These are phyloP conservation scores for Pachliopta kotzebuea DNA, from an alignment of 2,888 invertebrate species.

Conservation along the genomic window DNA sequence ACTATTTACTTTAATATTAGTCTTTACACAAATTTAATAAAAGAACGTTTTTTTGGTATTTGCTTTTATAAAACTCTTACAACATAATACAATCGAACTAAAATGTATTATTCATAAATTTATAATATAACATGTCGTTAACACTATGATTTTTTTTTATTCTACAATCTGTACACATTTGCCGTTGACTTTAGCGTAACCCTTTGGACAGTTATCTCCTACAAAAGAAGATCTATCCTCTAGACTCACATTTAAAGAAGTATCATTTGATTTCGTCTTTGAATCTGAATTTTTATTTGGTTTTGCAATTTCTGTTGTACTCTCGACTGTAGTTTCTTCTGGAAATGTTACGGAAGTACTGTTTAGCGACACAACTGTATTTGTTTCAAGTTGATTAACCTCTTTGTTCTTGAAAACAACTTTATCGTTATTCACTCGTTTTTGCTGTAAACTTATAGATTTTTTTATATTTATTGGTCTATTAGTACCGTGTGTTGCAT, in stretches of 20 bases:
- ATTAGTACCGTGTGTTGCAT: constrained; percentile 9
- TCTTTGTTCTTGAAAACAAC: constrained; percentile 5
- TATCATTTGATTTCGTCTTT: constrained; percentile 28
- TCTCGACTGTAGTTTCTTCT: neutral
- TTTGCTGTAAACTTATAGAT: constrained; percentile 6
- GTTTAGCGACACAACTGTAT: constrained; percentile 2
- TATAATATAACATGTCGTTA: neutral
- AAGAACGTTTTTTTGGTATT: neutral
- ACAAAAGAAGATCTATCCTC: constrained; percentile 51
- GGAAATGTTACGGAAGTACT: neutral
- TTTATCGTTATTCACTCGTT: neutral
- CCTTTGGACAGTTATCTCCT: constrained; percentile 54
- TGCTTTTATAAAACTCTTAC: neutral
- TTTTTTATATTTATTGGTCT: constrained; percentile 6
- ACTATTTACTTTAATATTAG: no score
- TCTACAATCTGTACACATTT: constrained; percentile 41
- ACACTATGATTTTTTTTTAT: neutral
- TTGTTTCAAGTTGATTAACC: constrained; percentile 2
- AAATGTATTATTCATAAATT: neutral
- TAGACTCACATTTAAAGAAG: constrained; percentile 39
- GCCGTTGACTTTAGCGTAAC: constrained; percentile 49
- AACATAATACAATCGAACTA: no score
- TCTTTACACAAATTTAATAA: neutral
- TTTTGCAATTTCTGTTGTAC: neutral
- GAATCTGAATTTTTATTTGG: constrained; percentile 9